Evolutionary conservation across 1,140 invertebrate genomes (phyloP), one percentile per base, ranked within the genome.

Genomic region (Drosophila sturtevanti): DNA sequence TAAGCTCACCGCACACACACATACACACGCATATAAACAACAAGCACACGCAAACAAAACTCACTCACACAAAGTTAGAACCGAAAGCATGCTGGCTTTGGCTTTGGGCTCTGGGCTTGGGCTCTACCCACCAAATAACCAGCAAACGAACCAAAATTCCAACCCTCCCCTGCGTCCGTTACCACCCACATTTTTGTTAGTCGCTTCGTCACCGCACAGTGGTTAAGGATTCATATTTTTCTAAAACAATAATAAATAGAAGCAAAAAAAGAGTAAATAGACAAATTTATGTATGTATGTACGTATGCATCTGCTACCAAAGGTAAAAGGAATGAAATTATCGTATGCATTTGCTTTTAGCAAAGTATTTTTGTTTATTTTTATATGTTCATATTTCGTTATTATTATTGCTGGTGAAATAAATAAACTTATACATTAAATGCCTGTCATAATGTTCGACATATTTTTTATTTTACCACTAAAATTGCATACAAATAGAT

Each of bases 1-100:
- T 86, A 86, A 87, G 78, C 78, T 86, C 68, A 72, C 72, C 34
- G 35, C 55, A 37, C 63, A 74, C 48, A 62, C 14, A 71, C 67
- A 64, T 27, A 58, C 61, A 70, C n/a, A 63, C 37, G 66, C 34
- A 61, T n/a, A n/a, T n/a, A n/a, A n/a, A n/a, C n/a, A n/a, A n/a
- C n/a, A 63, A 44, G 66, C 34, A 61, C 55, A 61, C 24, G 64
- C 54, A 59, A 58, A 48, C 41, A 48, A 64, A 55, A 64, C 24
- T 65, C 24, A 41, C 68, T 56, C 22, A 71, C 14, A 63, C 4
- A 54, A 48, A 14, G 24, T 37, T 37, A 56, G 18, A 24, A 52
- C 6, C 27, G 41, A 37, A 14, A 70, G 37, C 65, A 63, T 52
- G 41, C 44, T 63, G 22, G 31, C 41, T 48, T 21, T 63, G 22